These are phyloP conservation scores for Semicossyphus pulcher DNA, from an alignment of 2,113 vertebrate species.

Conservation along the genomic window DNA sequence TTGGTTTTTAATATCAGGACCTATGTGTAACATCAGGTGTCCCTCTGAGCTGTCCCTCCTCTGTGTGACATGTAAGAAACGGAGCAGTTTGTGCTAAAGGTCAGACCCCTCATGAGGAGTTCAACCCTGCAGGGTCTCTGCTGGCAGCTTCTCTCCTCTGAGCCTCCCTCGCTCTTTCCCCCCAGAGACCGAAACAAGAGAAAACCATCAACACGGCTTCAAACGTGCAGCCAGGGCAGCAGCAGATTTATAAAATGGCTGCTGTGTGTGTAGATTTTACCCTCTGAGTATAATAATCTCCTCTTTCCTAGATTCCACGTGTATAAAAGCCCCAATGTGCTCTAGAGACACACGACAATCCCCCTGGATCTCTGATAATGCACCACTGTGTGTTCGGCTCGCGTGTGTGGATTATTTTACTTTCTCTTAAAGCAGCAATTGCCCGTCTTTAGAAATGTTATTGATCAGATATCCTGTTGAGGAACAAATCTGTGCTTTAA, in stretches of 20 bases:
- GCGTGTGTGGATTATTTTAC: not conserved
- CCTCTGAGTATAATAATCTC: conserved; percentile 1
- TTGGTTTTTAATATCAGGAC: not conserved
- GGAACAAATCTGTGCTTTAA: no score
- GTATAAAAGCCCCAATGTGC: not conserved
- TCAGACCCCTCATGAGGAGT: conserved; percentile 16
- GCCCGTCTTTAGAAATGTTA: not conserved
- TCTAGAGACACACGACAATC: not conserved
- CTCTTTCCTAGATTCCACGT: not conserved
- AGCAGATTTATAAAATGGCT: conserved; percentile 42
- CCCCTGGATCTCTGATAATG: not conserved
- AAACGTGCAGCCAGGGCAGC: not conserved
- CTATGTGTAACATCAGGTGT: no score
- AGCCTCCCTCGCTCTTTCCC: not conserved
- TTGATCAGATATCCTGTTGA: not conserved
- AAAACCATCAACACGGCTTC: not conserved
- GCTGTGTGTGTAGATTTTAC: not conserved
- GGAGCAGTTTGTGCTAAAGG: conserved; percentile 11
- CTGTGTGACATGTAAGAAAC: not conserved
- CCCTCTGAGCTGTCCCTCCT: not conserved
- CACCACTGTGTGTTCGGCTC: not conserved
- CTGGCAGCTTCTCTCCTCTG: not conserved
- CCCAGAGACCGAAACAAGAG: not conserved
- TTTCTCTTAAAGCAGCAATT: not conserved
- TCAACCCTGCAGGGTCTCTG: conserved; percentile 8